Conservation (phyloP, 2,113 vertebrate genomes). For the Glareola pratincola region DNA sequence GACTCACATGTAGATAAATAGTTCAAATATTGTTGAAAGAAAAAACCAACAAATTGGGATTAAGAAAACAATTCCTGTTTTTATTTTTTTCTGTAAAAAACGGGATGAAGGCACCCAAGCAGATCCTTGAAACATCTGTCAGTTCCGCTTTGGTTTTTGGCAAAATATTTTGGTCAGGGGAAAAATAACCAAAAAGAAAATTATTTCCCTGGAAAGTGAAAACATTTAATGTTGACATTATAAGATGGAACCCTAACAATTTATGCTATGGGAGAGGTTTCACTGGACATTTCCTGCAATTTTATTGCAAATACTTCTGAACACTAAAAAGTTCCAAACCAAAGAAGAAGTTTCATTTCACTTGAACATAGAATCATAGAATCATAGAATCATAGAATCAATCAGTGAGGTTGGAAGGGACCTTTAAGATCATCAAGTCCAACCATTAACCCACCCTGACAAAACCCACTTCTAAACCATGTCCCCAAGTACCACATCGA, state of each 20-base stretch:
- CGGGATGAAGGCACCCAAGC: neutral
- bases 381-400: no score
- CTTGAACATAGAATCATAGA: no score
- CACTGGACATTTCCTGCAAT: neutral
- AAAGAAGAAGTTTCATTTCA: neutral
- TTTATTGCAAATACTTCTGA: neutral
- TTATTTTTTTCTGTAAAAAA: neutral
- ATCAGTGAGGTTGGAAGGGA: no score
- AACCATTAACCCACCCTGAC: no score
- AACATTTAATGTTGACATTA: neutral
- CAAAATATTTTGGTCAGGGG: neutral
- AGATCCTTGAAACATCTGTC: neutral
- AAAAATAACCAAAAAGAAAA: neutral
- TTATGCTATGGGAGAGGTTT: neutral
- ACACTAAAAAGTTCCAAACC: neutral
- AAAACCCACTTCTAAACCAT: no score
- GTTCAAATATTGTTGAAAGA: neutral
- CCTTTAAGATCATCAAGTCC: no score
- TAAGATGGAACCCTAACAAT: neutral
- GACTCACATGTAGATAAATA: neutral
- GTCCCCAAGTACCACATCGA: no score
- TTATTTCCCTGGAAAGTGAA: neutral
- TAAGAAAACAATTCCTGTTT: neutral
- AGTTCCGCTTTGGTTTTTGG: neutral
- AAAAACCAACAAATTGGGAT: neutral